Percentiles rank a stretch among this genome's conserved stretches.
Evolutionary conservation across 1,140 invertebrate species (phyloP).

Genomic region (Hestina assimilis): DNA sequence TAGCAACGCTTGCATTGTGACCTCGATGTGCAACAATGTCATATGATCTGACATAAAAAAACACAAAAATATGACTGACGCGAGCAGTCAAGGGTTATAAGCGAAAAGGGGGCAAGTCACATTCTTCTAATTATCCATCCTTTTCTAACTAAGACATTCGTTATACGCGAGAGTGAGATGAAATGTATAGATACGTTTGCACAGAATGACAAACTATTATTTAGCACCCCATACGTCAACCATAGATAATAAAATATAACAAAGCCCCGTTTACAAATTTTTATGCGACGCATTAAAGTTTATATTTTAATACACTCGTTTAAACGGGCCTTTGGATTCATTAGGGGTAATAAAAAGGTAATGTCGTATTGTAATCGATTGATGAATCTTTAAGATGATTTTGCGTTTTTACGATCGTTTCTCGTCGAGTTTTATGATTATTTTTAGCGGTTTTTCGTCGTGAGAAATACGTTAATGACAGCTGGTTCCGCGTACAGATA

Average conservation of each 20-base stretch:
- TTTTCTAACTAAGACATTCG: not conserved
- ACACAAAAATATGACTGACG: conserved; percentile 27
- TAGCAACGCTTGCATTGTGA: conserved; percentile 14
- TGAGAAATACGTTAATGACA: conserved; percentile 57
- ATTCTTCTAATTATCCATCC: not conserved
- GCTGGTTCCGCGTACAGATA: conserved; percentile 32
- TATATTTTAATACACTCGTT: conserved; percentile 67
- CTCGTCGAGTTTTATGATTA: conserved; percentile 53
- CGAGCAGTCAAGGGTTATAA: conserved; percentile 42
- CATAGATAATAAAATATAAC: conserved; percentile 53
- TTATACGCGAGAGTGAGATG: not conserved
- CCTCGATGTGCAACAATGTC: conserved; percentile 22
- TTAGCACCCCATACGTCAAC: conserved; percentile 58
- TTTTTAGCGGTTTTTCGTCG: conserved; percentile 52
- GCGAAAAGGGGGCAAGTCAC: conserved; percentile 49
- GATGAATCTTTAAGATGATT: conserved; percentile 73
- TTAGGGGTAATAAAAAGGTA: conserved; percentile 74
- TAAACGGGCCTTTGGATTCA: conserved; percentile 58
- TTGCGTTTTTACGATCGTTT: conserved; percentile 70
- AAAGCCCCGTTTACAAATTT: conserved; percentile 71
- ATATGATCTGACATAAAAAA: conserved; percentile 14
- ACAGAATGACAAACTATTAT: conserved; percentile 60
- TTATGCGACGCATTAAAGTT: conserved; percentile 64
- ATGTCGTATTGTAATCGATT: conserved; percentile 67
- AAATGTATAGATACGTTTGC: conserved; percentile 29